Conservation (phyloP, 2,888 invertebrate species). For the Apomyelois bistriatella region DNA sequence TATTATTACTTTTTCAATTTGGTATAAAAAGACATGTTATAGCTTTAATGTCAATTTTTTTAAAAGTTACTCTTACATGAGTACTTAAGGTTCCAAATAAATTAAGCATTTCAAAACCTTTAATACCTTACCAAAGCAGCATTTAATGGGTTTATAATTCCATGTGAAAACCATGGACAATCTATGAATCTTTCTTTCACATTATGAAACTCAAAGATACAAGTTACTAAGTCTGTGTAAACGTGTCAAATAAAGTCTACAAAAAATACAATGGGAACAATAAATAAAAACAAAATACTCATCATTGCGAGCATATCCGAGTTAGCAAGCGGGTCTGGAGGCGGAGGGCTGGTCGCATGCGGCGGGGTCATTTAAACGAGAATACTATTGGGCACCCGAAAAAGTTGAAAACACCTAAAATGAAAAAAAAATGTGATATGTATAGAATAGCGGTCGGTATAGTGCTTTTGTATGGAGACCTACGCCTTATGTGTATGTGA, state of each 20-base stretch:
- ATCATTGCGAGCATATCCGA: conserved; percentile 77
- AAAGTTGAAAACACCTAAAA: conserved; percentile 81
- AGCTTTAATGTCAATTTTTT: too few species aligned
- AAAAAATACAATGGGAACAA: conserved; percentile 39
- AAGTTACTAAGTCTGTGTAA: not conserved
- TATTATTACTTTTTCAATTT: too few species aligned
- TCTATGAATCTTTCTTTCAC: too few species aligned
- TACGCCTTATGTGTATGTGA: conserved; percentile 35
- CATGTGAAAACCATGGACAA: too few species aligned
- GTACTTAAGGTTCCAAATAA: too few species aligned
- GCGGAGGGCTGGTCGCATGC: conserved; percentile 62
- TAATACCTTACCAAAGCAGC: too few species aligned
- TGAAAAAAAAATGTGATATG: conserved; percentile 77
- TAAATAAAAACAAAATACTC: conserved; percentile 77
- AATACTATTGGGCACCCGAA: conserved; percentile 80
- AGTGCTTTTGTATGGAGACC: conserved; percentile 33
- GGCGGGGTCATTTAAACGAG: conserved; percentile 77
- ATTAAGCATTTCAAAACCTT: too few species aligned
- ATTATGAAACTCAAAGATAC: too few species aligned
- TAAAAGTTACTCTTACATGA: too few species aligned
- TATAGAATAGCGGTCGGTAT: conserved; percentile 46
- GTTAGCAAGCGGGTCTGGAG: conserved; percentile 67
- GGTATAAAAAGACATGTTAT: too few species aligned
- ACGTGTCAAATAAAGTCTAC: conserved; percentile 28
- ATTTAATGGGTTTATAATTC: too few species aligned